These are phyloP conservation scores for Haemorhous mexicanus DNA, from an alignment of 2,113 vertebrate species.

Conservation along the genomic window DNA sequence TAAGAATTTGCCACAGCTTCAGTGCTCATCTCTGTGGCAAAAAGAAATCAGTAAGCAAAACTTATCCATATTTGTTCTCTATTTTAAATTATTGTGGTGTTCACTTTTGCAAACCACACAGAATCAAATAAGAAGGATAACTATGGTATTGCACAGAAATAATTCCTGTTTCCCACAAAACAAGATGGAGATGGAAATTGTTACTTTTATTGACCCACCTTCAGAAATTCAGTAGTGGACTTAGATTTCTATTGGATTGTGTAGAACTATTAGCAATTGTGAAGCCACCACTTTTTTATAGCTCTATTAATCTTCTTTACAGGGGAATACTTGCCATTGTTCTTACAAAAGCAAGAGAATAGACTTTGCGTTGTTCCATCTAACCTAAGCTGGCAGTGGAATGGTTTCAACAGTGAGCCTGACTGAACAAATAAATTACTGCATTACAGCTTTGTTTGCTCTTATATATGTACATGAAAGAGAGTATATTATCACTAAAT, in stretches of 20 bases:
- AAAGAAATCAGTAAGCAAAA: neutral
- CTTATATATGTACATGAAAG: neutral
- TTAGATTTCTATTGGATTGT: neutral
- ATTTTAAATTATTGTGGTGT: neutral
- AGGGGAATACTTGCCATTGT: neutral
- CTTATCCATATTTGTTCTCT: neutral
- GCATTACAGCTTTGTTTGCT: neutral
- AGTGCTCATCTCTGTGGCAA: neutral
- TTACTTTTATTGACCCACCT: neutral
- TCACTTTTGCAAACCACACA: neutral
- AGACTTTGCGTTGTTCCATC: neutral
- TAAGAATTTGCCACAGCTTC: neutral
- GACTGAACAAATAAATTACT: neutral
- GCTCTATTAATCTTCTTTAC: neutral
- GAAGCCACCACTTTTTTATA: neutral
- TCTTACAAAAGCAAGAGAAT: neutral
- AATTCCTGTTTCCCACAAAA: neutral
- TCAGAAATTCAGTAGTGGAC: neutral
- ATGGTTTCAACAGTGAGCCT: neutral
- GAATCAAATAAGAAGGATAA: neutral
- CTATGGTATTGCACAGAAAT: neutral
- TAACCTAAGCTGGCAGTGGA: neutral
- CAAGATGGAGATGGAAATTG: neutral
- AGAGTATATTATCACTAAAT: neutral
- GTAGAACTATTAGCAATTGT: neutral